phyloP scores from a whole-genome alignment of 2,797 vertebrate genomes.

The Aeoliscus strigatus region DNA sequence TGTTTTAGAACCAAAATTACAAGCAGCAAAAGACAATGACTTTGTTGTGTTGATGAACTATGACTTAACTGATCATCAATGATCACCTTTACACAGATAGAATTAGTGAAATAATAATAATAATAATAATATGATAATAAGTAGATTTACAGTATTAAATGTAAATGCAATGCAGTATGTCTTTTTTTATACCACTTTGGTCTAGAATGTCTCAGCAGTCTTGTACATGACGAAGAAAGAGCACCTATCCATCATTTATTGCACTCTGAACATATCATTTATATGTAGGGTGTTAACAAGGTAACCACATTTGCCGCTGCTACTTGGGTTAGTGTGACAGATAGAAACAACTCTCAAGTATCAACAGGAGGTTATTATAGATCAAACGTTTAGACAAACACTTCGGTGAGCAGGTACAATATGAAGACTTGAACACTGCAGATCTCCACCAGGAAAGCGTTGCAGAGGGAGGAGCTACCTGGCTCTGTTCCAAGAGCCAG shows the following conservation, averaged over 20 bases:
- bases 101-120: neutral
- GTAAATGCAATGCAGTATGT: conserved; percentile 6
- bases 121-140: no score
- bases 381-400: no score
- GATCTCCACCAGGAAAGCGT: no score
- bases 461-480: no score
- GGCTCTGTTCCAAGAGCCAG: no score
- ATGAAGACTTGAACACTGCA: no score
- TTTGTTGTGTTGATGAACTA: no score
- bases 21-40: no score
- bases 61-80: no score
- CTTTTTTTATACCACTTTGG: neutral
- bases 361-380: no score
- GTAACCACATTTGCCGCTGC: conserved; percentile 21
- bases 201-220: neutral
- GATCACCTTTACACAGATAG: no score
- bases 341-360: neutral
- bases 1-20: no score
- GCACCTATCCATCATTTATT: conserved; percentile 8
- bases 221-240: conserved; percentile 7
- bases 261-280: conserved; percentile 14
- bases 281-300: conserved; percentile 14
- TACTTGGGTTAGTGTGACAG: conserved; percentile 37
- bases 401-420: neutral
- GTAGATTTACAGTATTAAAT: conserved; percentile 8